Percentiles rank a stretch among this genome's conserved stretches.
phyloP scores from a whole-genome alignment of 2,888 invertebrate species.

The Drosophila planitibia region DNA sequence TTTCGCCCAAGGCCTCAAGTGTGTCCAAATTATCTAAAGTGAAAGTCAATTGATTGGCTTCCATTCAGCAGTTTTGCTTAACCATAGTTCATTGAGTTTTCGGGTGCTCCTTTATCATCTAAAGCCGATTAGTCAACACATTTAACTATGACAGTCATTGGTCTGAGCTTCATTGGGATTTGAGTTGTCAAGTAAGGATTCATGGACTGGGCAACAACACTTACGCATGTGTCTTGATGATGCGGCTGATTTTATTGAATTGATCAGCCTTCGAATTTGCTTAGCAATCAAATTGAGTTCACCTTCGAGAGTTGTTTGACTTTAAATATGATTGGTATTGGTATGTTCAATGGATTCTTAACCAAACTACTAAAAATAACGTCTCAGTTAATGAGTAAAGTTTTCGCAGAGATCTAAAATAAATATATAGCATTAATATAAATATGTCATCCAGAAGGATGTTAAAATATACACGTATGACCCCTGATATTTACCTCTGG shows the following conservation, averaged over 20 bases:
- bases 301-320: not conserved
- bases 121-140: slow-evolving; percentile 59
- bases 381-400: not conserved
- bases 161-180: slow-evolving; percentile 27
- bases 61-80: slow-evolving; percentile 55
- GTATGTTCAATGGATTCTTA: not conserved
- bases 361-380: not conserved
- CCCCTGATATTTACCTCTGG: not conserved
- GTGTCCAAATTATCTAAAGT: slow-evolving; percentile 59
- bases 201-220: slow-evolving; percentile 34
- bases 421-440: not conserved
- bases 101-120: slow-evolving; percentile 34
- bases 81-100: slow-evolving; percentile 12
- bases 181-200: slow-evolving; percentile 48
- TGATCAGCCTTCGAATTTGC: slow-evolving; percentile 20
- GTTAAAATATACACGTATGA: not conserved
- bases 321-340: slow-evolving; percentile 23
- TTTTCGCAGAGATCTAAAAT: not conserved
- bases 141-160: slow-evolving; percentile 37
- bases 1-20: slow-evolving; percentile 1
- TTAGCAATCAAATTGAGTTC: slow-evolving; percentile 19
- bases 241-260: slow-evolving; percentile 41
- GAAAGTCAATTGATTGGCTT: slow-evolving; percentile 71
- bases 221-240: slow-evolving; percentile 17
- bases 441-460: not conserved